These are phyloP conservation scores for Chloroclysta siterata DNA, from an alignment of 2,888 invertebrate genomes.

Conservation along the genomic window DNA sequence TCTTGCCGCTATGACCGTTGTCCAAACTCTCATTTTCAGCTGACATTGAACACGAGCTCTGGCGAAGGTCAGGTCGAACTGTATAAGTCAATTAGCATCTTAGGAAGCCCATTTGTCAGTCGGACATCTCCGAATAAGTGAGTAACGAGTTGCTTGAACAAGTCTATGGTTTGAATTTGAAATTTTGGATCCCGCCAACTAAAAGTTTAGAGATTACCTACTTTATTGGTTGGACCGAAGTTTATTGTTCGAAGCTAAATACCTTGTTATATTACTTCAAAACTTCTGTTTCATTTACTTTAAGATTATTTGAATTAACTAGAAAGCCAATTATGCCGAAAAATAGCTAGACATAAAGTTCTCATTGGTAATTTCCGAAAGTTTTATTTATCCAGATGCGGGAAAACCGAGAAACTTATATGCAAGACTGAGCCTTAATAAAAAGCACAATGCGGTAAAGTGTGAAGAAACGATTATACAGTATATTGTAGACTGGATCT, in stretches of 20 bases:
- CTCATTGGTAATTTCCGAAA: too few relatives aligned
- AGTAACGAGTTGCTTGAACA: constrained; percentile 1
- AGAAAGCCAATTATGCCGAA: background rate
- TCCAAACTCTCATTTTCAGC: constrained; percentile 10
- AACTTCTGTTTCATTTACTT: background rate
- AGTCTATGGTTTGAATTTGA: constrained; percentile 8
- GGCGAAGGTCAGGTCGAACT: constrained; percentile 8
- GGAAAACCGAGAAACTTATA: too few relatives aligned
- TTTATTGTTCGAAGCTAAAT: background rate
- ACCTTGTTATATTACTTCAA: background rate
- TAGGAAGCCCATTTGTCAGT: constrained; percentile 15
- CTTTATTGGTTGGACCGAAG: background rate
- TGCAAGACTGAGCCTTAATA: too few relatives aligned
- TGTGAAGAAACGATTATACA: too few relatives aligned
- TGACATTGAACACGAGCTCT: background rate
- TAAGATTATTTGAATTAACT: background rate
- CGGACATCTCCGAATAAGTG: constrained; percentile 12
- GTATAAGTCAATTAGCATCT: constrained; percentile 28
- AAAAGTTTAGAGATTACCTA: background rate
- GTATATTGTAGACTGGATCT: too few relatives aligned
- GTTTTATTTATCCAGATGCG: too few relatives aligned
- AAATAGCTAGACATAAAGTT: too few relatives aligned
- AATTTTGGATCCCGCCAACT: background rate
- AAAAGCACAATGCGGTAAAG: too few relatives aligned
- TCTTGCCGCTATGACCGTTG: background rate